phyloP scores from a whole-genome alignment of 1,140 invertebrate species.

The Hetaerina americana region DNA sequence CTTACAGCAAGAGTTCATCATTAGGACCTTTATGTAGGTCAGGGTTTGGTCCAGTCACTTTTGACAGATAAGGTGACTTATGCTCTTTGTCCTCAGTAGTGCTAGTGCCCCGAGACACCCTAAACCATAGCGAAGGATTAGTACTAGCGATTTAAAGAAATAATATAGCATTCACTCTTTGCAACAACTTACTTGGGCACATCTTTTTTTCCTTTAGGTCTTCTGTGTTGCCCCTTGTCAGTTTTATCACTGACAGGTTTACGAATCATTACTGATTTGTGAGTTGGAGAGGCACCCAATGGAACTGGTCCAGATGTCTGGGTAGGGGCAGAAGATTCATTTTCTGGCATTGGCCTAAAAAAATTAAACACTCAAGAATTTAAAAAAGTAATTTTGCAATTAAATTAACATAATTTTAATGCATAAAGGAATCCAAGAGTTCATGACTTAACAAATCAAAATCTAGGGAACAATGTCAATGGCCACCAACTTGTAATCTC shows the following conservation, averaged over 20 bases:
- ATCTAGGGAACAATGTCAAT: too few relatives aligned
- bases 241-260: neutral
- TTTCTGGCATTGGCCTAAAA: constrained; percentile 7
- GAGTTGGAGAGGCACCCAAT: constrained; percentile 29
- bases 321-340: constrained; percentile 13
- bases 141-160: neutral
- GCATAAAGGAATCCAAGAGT: too few relatives aligned
- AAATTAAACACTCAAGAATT: neutral
- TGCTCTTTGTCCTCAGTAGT: constrained; percentile 32
- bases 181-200: constrained; percentile 34
- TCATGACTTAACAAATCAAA: too few relatives aligned
- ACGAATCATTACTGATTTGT: constrained; percentile 21
- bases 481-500: too few relatives aligned
- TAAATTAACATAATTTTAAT: too few relatives aligned
- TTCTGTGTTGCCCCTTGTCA: constrained; percentile 5
- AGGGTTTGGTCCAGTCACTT: constrained; percentile 43
- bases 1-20: constrained; percentile 52
- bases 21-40: constrained; percentile 47
- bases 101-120: constrained; percentile 32
- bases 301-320: constrained; percentile 30
- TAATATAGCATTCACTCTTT: neutral
- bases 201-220: constrained; percentile 29
- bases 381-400: neutral
- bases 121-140: constrained; percentile 17
- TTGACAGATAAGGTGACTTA: constrained; percentile 37